Evolutionary conservation across 2,888 invertebrate species (phyloP).

Genomic region (Hydrotaea cyrtoneurina): DNA sequence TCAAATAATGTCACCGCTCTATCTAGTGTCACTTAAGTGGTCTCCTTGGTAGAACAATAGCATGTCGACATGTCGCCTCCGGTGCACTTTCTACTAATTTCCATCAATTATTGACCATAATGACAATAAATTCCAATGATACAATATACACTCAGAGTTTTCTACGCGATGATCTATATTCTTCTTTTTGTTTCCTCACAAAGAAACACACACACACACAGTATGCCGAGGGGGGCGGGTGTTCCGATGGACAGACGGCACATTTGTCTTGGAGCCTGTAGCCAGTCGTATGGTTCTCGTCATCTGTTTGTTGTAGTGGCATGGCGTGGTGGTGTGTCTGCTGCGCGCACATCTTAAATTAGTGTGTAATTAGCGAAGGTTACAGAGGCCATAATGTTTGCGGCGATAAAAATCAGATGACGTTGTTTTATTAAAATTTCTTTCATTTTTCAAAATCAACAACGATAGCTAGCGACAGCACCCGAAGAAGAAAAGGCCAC

Average conservation of each 20-base stretch:
- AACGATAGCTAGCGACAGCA: neutral
- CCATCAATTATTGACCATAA: neutral
- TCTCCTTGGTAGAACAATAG: neutral
- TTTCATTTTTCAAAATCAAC: constrained; percentile 33
- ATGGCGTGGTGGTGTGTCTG: neutral
- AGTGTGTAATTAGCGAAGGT: constrained; percentile 66
- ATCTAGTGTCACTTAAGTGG: neutral
- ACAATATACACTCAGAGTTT: neutral
- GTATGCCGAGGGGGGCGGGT: neutral
- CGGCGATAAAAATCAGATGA: constrained; percentile 61
- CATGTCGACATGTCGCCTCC: neutral
- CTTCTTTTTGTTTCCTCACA: neutral
- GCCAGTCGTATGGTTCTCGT: neutral
- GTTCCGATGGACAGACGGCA: neutral
- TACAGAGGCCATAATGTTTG: constrained; percentile 61
- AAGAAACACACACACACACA: neutral
- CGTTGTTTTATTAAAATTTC: constrained; percentile 49
- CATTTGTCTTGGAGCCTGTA: neutral
- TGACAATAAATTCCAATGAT: constrained; percentile 12
- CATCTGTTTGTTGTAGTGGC: neutral
- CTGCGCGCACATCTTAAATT: constrained; percentile 56
- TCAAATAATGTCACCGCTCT: too few relatives aligned
- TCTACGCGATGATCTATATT: neutral
- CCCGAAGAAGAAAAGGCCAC: neutral
- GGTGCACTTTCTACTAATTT: neutral